Evolutionary conservation across 2,797 vertebrate species (phyloP), one percentile per base, ranked within the genome.

Genomic region (Enteromius mattozi): DNA sequence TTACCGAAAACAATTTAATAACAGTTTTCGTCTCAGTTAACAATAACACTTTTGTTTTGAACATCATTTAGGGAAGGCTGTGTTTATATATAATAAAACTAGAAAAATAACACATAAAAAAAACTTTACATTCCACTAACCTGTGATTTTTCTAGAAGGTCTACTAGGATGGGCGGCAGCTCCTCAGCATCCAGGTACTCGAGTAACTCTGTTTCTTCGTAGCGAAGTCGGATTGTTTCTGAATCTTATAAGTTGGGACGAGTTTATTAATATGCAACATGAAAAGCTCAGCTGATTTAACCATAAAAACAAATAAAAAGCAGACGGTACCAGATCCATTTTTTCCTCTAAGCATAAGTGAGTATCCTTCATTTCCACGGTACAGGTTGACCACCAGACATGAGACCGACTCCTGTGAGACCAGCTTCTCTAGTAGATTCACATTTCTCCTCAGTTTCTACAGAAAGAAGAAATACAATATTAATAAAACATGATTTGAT

Each of bases 401-500:
- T 0, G 98, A 99, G 82, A 99, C 93, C 0, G 97, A 96, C 93
- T 99, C 98, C 92, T 99, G 98, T 94, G 97, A 97, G 88, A 99
- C 96, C 89, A 99, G 94, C 94, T 99, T 99, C 94, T 99, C 98
- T 91, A 99, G 95, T 91, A 99, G 96, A 94, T 99, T 99, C 94
- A 99, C 98, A 96, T 98, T 99, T 96, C 97, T 96, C 91, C 97
- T 97, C 92, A 99, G 95, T 93, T 98, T 99, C 98, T 99, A 93
- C 91, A 95, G 89, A 68, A 80, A 80, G 24, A 86, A 1, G 61
- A 82, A 63, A 63, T 27, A 30, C 27, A 63, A 63, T 8, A 30
- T 63, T 24, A 30, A 30, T 63, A 63, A 30, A 30, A 63, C 21
- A 40, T 14, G 37, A 42, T 24, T 24, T 42, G 33, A 70, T 45